Evolutionary conservation across 2,888 invertebrate genomes (phyloP).

Genomic region (Drosophila robusta): DNA sequence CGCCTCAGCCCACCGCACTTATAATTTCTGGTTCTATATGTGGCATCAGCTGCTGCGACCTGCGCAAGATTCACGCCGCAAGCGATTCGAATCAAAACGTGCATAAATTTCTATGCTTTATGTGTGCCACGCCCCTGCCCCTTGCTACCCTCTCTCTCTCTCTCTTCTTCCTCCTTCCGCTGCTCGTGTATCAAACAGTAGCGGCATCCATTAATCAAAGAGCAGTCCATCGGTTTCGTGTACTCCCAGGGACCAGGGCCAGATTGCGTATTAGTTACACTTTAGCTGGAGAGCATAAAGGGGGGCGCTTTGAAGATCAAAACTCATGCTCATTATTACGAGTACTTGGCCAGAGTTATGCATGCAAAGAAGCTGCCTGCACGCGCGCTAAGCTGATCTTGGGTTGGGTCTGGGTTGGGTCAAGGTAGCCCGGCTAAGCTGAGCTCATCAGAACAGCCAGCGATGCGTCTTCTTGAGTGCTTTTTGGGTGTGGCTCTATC

Average conservation of each 20-base stretch:
- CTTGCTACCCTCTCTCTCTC: not conserved
- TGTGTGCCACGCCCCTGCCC: conserved; percentile 8
- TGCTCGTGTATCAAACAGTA: conserved; percentile 63
- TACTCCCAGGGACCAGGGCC: conserved; percentile 34
- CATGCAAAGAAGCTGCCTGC: conserved; percentile 51
- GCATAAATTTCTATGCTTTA: conserved; percentile 58
- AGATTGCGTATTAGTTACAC: conserved; percentile 69
- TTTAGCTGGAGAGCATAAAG: conserved; percentile 27
- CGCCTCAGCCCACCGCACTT: not conserved
- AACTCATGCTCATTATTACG: conserved; percentile 26
- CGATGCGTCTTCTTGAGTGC: conserved; percentile 34
- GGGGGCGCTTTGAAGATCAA: conserved; percentile 14
- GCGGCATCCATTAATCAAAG: conserved; percentile 76
- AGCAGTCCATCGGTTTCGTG: conserved; percentile 46
- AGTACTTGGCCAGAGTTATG: conserved; percentile 27
- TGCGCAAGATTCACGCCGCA: conserved; percentile 41
- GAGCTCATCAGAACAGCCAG: conserved; percentile 47
- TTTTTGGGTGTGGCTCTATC: conserved; percentile 35
- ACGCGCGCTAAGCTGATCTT: conserved; percentile 23
- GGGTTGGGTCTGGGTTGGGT: conserved; percentile 48
- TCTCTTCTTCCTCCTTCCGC: not conserved
- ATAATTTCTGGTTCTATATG: conserved; percentile 48
- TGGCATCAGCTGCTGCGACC: conserved; percentile 26
- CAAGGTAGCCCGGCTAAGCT: conserved; percentile 45
- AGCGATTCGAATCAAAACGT: conserved; percentile 68